These are phyloP conservation scores for Trypoxylus dichotomus DNA, from an alignment of 1,140 invertebrate genomes.

Conservation along the genomic window DNA sequence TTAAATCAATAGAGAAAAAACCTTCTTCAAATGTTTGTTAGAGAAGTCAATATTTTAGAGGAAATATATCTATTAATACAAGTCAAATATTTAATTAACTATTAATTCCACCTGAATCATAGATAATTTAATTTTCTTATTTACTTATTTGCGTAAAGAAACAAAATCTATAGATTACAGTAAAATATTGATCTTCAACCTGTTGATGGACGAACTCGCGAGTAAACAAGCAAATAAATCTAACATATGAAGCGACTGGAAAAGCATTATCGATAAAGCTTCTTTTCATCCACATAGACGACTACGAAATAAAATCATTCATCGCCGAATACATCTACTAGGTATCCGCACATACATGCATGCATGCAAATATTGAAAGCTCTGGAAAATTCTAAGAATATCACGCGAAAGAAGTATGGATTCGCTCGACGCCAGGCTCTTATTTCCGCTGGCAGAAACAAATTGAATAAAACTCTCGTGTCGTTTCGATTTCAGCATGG, in stretches of 20 bases:
- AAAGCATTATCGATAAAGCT: constrained; percentile 13
- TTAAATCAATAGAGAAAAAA: too few relatives aligned
- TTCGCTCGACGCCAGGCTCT: background rate
- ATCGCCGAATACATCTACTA: background rate
- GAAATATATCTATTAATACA: background rate
- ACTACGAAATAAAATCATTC: background rate
- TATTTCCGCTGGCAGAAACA: background rate
- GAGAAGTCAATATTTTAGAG: too few relatives aligned
- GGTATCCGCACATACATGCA: background rate
- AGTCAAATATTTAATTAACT: background rate
- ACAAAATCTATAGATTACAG: background rate
- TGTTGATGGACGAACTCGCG: background rate
- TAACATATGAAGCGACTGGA: background rate
- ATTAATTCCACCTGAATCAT: background rate
- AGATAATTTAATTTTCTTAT: background rate
- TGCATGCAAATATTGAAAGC: background rate
- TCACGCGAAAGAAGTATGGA: background rate
- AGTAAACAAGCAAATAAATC: constrained; percentile 14
- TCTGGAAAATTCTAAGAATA: background rate
- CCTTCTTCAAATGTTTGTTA: too few relatives aligned
- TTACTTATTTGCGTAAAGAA: background rate
- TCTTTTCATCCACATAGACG: background rate
- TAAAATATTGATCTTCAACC: background rate
- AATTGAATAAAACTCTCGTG: constrained; percentile 11
- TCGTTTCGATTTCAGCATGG: constrained; percentile 1